Evolutionary conservation across 2,113 vertebrate genomes (phyloP).

Genomic region (Ammodramus savannarum): DNA sequence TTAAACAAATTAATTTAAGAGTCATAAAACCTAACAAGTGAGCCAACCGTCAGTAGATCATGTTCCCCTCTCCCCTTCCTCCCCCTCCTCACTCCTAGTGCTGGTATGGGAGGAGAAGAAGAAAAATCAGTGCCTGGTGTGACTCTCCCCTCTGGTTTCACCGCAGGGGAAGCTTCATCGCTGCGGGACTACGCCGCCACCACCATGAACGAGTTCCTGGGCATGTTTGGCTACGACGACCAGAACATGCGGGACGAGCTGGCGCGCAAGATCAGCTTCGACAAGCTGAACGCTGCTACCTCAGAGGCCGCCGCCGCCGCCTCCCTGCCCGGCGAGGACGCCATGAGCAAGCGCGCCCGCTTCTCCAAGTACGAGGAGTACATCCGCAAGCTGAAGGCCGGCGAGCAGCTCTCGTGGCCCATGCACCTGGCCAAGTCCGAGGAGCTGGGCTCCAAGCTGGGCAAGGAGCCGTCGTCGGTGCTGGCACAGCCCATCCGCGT

Average conservation of each 20-base stretch:
- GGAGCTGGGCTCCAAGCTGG: conserved; percentile 83
- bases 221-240: conserved; percentile 97
- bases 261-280: conserved; percentile 95
- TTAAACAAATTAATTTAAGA: conserved; percentile 87
- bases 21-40: conserved; percentile 86
- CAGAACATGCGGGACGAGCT: conserved; percentile 94
- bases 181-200: conserved; percentile 94
- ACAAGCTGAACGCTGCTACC: conserved; percentile 89
- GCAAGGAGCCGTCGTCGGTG: conserved; percentile 75
- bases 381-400: conserved; percentile 95
- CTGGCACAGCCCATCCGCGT: conserved; percentile 71
- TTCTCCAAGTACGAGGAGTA: conserved; percentile 99
- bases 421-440: conserved; percentile 82
- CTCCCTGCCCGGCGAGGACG: conserved; percentile 79
- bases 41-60: conserved; percentile 81
- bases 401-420: conserved; percentile 91
- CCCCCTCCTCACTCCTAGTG: background rate
- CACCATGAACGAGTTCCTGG: conserved; percentile 97
- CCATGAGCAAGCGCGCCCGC: conserved; percentile 86
- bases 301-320: conserved; percentile 72
- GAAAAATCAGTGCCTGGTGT: background rate
- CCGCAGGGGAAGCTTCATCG: conserved; percentile 86
- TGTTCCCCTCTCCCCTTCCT: conserved; percentile 64
- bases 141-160: background rate
- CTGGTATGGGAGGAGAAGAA: background rate